phyloP scores from a whole-genome alignment of 2,888 invertebrate species.

The Cistogaster globosa region DNA sequence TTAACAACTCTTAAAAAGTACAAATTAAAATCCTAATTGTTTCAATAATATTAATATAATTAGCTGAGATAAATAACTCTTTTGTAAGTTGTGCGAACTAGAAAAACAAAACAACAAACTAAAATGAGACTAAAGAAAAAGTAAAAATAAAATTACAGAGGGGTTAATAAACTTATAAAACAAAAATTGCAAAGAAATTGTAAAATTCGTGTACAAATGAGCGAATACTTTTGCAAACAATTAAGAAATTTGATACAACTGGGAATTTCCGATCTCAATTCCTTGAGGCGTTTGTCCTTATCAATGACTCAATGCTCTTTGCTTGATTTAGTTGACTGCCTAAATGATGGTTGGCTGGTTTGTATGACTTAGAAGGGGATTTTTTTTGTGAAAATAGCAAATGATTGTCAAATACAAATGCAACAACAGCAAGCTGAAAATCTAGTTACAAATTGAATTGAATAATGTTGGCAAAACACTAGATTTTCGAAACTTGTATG shows the following conservation, averaged over 20 bases:
- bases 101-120: slow-evolving; percentile 19
- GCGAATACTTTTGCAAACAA: slow-evolving; percentile 63
- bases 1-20: background rate
- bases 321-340: slow-evolving; percentile 44
- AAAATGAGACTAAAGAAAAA: slow-evolving; percentile 4
- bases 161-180: slow-evolving; percentile 38
- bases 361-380: slow-evolving; percentile 40
- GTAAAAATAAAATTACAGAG: background rate
- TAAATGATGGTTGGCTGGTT: slow-evolving; percentile 2
- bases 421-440: slow-evolving; percentile 15
- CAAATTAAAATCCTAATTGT: slow-evolving; percentile 28
- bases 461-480: slow-evolving; percentile 65
- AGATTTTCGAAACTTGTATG: slow-evolving; percentile 27
- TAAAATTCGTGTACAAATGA: slow-evolving; percentile 24
- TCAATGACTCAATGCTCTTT: slow-evolving; percentile 29
- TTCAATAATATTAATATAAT: slow-evolving; percentile 55
- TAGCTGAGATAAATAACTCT: slow-evolving; percentile 50
- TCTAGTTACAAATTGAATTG: slow-evolving; percentile 58
- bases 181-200: slow-evolving; percentile 28
- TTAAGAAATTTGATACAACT: slow-evolving; percentile 76
- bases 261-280: slow-evolving; percentile 73
- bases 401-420: slow-evolving; percentile 27
- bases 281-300: slow-evolving; percentile 69
- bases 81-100: slow-evolving; percentile 37
- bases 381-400: slow-evolving; percentile 37